Evolutionary conservation across 2,888 invertebrate species (phyloP).

Genomic region (Microctonus aethiopoides): DNA sequence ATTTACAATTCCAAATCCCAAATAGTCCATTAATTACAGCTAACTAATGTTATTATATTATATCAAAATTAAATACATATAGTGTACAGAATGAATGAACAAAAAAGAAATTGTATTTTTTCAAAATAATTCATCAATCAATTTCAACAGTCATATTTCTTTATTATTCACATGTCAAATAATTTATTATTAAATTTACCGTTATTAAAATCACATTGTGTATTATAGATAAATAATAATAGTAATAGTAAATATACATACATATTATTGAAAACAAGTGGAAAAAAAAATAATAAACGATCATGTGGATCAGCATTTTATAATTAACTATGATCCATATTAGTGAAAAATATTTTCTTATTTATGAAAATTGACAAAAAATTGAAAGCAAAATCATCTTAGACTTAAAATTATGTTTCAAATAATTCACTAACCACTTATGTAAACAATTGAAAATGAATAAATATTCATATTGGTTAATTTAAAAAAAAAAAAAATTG

Average conservation of each 20-base stretch:
- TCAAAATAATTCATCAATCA: background rate
- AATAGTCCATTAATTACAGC: background rate
- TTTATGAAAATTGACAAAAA: slow-evolving; percentile 27
- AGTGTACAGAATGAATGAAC: background rate
- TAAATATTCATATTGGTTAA: slow-evolving; percentile 9
- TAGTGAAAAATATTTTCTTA: slow-evolving; percentile 54
- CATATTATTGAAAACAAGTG: slow-evolving; percentile 32
- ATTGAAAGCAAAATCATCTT: background rate
- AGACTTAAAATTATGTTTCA: background rate
- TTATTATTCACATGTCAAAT: background rate
- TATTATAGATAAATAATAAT: slow-evolving; percentile 1
- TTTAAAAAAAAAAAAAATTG: background rate
- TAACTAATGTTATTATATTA: background rate
- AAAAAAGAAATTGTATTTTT: slow-evolving; percentile 12
- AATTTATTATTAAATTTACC: background rate
- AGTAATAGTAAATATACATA: background rate
- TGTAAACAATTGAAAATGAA: slow-evolving; percentile 19
- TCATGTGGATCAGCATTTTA: slow-evolving; percentile 56
- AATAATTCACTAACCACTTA: background rate
- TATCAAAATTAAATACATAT: background rate
- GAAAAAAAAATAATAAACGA: slow-evolving; percentile 41
- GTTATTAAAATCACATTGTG: background rate
- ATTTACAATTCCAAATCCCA: background rate
- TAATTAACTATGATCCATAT: slow-evolving; percentile 58
- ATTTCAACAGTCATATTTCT: slow-evolving; percentile 4